Evolutionary conservation across 2,888 invertebrate species (phyloP).

Genomic region (Nesidiocoris tenuis): DNA sequence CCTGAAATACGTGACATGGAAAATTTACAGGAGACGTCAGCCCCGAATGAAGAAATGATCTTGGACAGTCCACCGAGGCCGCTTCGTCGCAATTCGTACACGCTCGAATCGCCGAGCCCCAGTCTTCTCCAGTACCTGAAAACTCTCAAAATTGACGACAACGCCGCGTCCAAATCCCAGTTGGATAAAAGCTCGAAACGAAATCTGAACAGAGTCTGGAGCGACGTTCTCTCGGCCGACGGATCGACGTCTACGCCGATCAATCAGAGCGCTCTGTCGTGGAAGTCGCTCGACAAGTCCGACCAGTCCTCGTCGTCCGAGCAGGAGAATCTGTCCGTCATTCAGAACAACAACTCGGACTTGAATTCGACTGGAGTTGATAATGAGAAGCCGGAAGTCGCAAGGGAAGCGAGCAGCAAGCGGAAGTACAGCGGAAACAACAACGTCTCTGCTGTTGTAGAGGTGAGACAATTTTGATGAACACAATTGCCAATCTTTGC

Average conservation of each 20-base stretch:
- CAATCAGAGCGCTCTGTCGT: slow-evolving; percentile 15
- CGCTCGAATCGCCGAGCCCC: slow-evolving; percentile 51
- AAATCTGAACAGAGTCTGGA: slow-evolving; percentile 44
- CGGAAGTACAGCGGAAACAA: neutral
- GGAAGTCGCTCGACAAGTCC: neutral
- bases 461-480: no score
- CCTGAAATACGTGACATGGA: no score
- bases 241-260: neutral
- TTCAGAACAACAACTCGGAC: neutral
- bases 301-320: neutral
- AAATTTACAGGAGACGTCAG: no score
- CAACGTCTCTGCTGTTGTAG: neutral
- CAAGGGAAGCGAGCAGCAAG: neutral
- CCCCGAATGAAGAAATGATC: neutral
- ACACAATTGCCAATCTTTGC: no score
- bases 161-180: neutral
- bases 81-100: slow-evolving; percentile 51
- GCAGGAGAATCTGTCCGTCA: neutral
- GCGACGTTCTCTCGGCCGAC: slow-evolving; percentile 14
- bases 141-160: slow-evolving; percentile 20
- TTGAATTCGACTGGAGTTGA: neutral
- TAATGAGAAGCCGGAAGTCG: neutral
- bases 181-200: slow-evolving; percentile 7
- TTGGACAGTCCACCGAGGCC: slow-evolving; percentile 39
- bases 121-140: slow-evolving; percentile 48